Evolutionary conservation across 2,888 invertebrate species (phyloP), one percentile per base, ranked within the genome.

Genomic region (Chalcis sispes): DNA sequence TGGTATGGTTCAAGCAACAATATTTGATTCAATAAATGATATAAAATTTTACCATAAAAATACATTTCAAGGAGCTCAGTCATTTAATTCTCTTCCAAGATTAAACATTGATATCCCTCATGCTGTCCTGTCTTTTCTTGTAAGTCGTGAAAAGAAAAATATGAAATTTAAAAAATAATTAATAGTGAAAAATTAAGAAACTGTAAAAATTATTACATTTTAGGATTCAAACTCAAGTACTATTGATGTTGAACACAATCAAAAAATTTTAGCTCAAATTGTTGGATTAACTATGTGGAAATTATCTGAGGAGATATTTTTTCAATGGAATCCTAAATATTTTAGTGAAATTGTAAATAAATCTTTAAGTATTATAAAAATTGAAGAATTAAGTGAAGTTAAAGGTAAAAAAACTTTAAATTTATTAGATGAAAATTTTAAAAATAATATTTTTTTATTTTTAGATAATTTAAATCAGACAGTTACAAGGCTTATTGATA

Each of bases 281-380:
- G 70, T 86, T 74, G 82, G 82, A n/a, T 74, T 83, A 42, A 83
- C 82, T 66, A 69, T 88, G 40, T 88, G 87, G 86, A 83, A 81
- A 76, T 78, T 88, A 29, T 88, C 88, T 0, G 87, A 88, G 50
- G 85, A 84, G 75, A 81, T 83, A 67, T 69, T 85, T 59, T 79
- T 88, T 18, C 81, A 81, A 71, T 89, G 89, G 85, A 81, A 89
- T 74, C 84, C 87, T 18, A 81, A 79, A 36, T 81, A 85, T 65
- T 82, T 86, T 13, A 81, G 83, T 56, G 76, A 84, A 10, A 81
- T 82, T 4, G 70, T 86, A 72, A 80, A 69, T 25, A 78, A 77
- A 52, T 79, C 82, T 18, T 73, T 89, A 29, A 70, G 79, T 40
- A 80, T 82, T 18, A 74, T 88, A 20, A 62, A 80, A 46, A 61